Evolutionary conservation across 2,888 invertebrate species (phyloP), one percentile per base, ranked within the genome.

Genomic region (Hemicrepidius hirtus): DNA sequence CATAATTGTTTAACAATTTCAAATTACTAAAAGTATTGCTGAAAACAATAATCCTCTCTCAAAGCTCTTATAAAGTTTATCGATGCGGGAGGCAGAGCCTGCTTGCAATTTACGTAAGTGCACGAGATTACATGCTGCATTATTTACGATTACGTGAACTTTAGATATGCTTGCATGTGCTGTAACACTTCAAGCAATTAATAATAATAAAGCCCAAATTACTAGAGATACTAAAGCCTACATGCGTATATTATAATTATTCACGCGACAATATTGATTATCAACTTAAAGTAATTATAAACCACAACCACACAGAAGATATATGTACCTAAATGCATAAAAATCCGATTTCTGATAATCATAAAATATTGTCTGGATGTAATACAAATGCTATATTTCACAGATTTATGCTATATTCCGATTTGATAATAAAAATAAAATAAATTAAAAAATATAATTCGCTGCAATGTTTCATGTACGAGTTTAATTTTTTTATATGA

Each of bases 101-200:
- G 20, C 37, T 4, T 20, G 57, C 35, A 57, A 57, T 57, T 57
- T 57, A 37, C 37, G 32, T 57, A 57, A 57, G 57, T 57, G 57
- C 57, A 57, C 20, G 20, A 57, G 57, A 20, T 57, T 60, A 28
- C 60, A 60, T 24, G 60, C 12, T 44, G 9, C 28, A 60, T 60
- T 60, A 60, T 60, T 60, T 60, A 60, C 57, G 37, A 57, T 18
- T 40, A 59, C 5, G 41, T n/a, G 24, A 41, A 60, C 60, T 60
- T 60, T 44, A 60, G 12, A 13, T 16, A 44, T 41, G 37, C 60
- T 44, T 40, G 60, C 60, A 60, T 41, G 60, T 16, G 10, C 13
- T 41, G 21, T n/a, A 44, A 28, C 44, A 24, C 16, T 60, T 13
- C n/a, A 41, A 13, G 24, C 44, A 41, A 44, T 60, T 60, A 60